These are phyloP conservation scores for Lithodes maja DNA, from an alignment of 2,888 invertebrate species.

Conservation along the genomic window DNA sequence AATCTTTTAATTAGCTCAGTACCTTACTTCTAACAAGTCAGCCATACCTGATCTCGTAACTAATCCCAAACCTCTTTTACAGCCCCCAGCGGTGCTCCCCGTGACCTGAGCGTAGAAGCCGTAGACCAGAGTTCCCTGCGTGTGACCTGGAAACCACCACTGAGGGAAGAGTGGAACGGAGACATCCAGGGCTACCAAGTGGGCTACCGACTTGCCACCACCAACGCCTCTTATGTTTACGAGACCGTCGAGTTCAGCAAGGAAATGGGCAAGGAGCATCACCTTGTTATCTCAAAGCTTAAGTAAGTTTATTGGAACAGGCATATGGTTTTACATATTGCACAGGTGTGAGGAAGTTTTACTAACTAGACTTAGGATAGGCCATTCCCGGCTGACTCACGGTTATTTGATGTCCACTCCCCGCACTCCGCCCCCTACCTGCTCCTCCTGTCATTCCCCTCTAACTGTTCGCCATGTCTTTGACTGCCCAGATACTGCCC, in stretches of 20 bases:
- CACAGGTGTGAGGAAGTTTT: too few relatives aligned
- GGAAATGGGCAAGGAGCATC: slow-evolving; percentile 93
- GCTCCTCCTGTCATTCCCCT: too few relatives aligned
- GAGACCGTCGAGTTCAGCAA: slow-evolving; percentile 94
- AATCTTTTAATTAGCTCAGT: too few relatives aligned
- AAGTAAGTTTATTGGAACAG: slow-evolving; percentile 77
- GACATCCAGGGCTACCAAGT: slow-evolving; percentile 90
- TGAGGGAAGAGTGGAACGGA: slow-evolving; percentile 93
- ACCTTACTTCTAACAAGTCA: too few relatives aligned
- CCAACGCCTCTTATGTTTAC: slow-evolving; percentile 89
- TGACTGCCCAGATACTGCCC: too few relatives aligned
- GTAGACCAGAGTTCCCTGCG: slow-evolving; percentile 88
- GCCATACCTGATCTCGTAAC: too few relatives aligned
- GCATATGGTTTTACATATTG: too few relatives aligned
- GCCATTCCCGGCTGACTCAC: too few relatives aligned
- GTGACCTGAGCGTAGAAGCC: slow-evolving; percentile 83
- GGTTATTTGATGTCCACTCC: too few relatives aligned
- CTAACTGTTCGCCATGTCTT: too few relatives aligned
- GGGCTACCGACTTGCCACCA: slow-evolving; percentile 87
- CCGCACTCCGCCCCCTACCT: too few relatives aligned
- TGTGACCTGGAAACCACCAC: slow-evolving; percentile 93
- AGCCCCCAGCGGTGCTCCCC: slow-evolving; percentile 73
- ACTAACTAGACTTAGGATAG: too few relatives aligned
- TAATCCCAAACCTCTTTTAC: not conserved
- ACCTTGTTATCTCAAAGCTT: slow-evolving; percentile 85